These are phyloP conservation scores for Hemibagrus guttatus DNA, from an alignment of 2,797 vertebrate genomes.

Conservation along the genomic window DNA sequence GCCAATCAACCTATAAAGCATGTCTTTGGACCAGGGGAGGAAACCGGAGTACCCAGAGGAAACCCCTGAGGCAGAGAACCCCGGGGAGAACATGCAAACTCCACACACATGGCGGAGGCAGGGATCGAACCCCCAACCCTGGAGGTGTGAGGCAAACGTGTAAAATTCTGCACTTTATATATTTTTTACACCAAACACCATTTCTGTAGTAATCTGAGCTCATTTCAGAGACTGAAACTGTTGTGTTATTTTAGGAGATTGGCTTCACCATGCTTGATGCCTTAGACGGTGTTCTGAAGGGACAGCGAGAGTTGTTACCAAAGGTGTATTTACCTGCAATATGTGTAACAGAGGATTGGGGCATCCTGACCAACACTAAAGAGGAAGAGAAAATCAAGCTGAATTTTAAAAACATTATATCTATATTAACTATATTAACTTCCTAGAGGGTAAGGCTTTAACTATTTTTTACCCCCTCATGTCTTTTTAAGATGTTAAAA, in stretches of 20 bases:
- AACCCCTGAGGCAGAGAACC: too few species aligned
- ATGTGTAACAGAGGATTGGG: constrained; percentile 74
- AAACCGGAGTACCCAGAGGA: too few species aligned
- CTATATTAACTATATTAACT: constrained; percentile 71
- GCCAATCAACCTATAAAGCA: too few species aligned
- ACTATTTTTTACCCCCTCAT: background rate
- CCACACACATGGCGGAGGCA: too few species aligned
- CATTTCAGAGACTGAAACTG: background rate
- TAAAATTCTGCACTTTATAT: background rate
- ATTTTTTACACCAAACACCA: background rate
- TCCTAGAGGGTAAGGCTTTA: constrained; percentile 75
- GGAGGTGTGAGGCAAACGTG: too few species aligned
- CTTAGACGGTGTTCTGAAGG: constrained; percentile 73
- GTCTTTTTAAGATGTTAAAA: background rate
- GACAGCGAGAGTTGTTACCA: constrained; percentile 66
- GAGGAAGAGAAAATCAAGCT: constrained; percentile 72
- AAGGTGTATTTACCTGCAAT: constrained; percentile 74
- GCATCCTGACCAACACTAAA: constrained; percentile 72
- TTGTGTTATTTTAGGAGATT: constrained; percentile 69
- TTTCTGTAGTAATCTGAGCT: background rate
- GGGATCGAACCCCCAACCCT: too few species aligned
- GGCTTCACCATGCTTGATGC: constrained; percentile 78
- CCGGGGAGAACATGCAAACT: too few species aligned
- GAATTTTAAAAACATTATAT: constrained; percentile 73
- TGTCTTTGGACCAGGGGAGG: too few species aligned